Percentiles rank a stretch among this genome's conserved stretches.
Conservation (phyloP, 1,140 invertebrate genomes). For the Leptopilina boulardi region DNA sequence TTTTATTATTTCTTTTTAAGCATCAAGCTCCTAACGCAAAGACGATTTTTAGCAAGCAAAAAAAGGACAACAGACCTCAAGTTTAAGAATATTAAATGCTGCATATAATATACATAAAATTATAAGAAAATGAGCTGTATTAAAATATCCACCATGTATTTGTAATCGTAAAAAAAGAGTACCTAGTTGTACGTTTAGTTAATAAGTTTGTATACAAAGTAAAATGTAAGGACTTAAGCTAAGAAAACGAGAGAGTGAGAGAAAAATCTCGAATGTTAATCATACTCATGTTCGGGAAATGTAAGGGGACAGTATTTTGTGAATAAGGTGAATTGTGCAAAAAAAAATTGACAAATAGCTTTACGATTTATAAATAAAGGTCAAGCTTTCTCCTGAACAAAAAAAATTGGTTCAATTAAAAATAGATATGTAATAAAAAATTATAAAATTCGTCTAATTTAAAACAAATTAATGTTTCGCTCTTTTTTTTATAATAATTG, state of each 20-base stretch:
- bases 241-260: slow-evolving; percentile 39
- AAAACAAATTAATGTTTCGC: slow-evolving; percentile 3
- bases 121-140: slow-evolving; percentile 68
- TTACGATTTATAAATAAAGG: slow-evolving; percentile 58
- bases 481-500: too few species aligned
- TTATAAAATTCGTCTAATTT: background rate
- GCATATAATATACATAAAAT: slow-evolving; percentile 60
- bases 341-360: slow-evolving; percentile 58
- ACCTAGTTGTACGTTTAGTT: slow-evolving; percentile 69
- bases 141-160: slow-evolving; percentile 73
- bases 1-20: background rate
- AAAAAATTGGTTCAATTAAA: slow-evolving; percentile 29
- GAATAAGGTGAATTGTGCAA: slow-evolving; percentile 41
- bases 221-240: slow-evolving; percentile 57
- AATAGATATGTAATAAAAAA: background rate
- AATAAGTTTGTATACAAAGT: slow-evolving; percentile 75
- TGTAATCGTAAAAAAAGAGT: slow-evolving; percentile 69
- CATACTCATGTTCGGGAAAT: slow-evolving; percentile 2
- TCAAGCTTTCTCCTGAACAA: background rate
- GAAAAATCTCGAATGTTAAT: slow-evolving; percentile 34
- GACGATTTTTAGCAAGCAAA: slow-evolving; percentile 56
- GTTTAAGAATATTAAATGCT: slow-evolving; percentile 65
- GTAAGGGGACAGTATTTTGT: slow-evolving; percentile 39
- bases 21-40: slow-evolving; percentile 14
- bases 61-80: slow-evolving; percentile 72